Base-by-base conservation (phyloP, 2,113 vertebrate species). In the Myotis davidii region DNA sequence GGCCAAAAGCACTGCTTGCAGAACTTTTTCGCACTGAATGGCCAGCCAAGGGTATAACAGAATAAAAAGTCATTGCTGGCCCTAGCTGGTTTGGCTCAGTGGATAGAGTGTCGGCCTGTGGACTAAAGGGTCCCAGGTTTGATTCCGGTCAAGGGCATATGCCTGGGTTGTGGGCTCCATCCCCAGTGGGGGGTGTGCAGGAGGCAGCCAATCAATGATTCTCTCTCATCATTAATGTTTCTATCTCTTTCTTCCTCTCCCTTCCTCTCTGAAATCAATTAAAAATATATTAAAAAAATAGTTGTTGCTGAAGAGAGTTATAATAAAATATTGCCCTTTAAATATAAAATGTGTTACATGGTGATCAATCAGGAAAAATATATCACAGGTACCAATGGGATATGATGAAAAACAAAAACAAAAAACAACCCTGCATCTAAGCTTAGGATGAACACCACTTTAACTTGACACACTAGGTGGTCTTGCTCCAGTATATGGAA, bases 341-440 rank as follows among this genome's bases (percentile, higher is more conserved):
- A 94, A 85, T 39, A 91, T 45, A 92, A 94, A 90, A 77, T 52
- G 70, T 93, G n/a, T 52, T 39, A 94, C 20, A 73, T 4, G 25
- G 17, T 92, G 39, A 70, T 61, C 42, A 91, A 69, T 65, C 42
- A 82, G 45, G 23, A 59, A 64, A 84, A 67, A 37, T n/a, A n/a
- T 27, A 73, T 45, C 25, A 50, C 3, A 73, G 20, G 70, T 77
- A 69, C 29, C 27, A 84, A 34, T 21, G 16, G 93, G 84, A 14
- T 69, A 91, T 29, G 77, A 69, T 4, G 56, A 90, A 92, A 84
- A 94, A 27, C 25, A 61, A 50, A 16, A 50, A 61, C 56, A 59
- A 61, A 61, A 61, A 61, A 59, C 42, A 27, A 59, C 42, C 0
- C 16, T 70, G 20, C 20, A 84, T 48, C 29, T 85, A 42, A 59